Evolutionary conservation across 2,888 invertebrate genomes (phyloP).

Genomic region (Drosophila phalerata): DNA sequence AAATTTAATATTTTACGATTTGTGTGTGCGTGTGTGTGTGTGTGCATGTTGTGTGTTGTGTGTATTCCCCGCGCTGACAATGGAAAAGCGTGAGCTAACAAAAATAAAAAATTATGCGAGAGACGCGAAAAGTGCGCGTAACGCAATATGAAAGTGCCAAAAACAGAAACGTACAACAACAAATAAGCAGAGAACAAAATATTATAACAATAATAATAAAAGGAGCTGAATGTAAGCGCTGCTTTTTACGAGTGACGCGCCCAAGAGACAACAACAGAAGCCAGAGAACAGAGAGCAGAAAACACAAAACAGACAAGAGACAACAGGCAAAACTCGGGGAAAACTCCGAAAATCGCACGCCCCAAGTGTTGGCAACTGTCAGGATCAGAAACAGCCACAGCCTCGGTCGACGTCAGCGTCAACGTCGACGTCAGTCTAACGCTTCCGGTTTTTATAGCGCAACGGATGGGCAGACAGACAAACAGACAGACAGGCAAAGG

Average conservation of each 20-base stretch:
- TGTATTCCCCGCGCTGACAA: constrained; percentile 26
- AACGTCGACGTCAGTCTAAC: constrained; percentile 54
- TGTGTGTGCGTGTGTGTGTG: constrained; percentile 52
- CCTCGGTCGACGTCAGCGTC: constrained; percentile 14
- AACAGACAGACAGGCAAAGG: constrained; percentile 37
- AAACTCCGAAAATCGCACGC: constrained; percentile 64
- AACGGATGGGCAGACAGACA: constrained; percentile 34
- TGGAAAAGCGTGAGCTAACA: constrained; percentile 48
- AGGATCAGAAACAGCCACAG: constrained; percentile 60
- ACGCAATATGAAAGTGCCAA: constrained; percentile 73
- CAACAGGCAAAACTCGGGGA: constrained; percentile 44
- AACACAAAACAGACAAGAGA: constrained; percentile 7
- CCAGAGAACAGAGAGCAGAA: constrained; percentile 23
- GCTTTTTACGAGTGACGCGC: constrained; percentile 69
- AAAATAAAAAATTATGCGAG: constrained; percentile 72
- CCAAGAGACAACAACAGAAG: constrained; percentile 57
- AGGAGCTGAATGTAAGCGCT: constrained; percentile 62
- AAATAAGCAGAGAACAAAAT: constrained; percentile 41
- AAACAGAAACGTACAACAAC: constrained; percentile 43
- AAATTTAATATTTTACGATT: constrained; percentile 83
- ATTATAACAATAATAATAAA: constrained; percentile 81
- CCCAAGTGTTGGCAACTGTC: constrained; percentile 81
- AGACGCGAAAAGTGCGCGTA: constrained; percentile 59
- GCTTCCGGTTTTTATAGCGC: constrained; percentile 79
- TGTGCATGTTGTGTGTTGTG: background rate